Conservation (phyloP, 2,888 invertebrate genomes). For the Drosophila macrospina region DNA sequence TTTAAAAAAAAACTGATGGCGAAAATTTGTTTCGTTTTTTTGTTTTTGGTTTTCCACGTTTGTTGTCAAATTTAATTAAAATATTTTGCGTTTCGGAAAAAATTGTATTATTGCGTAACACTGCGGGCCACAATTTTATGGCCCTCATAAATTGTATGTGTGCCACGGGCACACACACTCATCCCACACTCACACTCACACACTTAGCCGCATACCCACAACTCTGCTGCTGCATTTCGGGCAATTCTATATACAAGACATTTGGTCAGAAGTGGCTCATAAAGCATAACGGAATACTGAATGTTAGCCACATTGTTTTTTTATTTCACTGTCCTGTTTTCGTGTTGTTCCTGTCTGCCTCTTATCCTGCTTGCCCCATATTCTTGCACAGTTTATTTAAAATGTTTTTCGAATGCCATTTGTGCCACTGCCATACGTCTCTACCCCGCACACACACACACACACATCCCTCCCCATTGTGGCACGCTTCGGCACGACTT, state of each 20-base stretch:
- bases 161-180: slow-evolving; percentile 10
- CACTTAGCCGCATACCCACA: not conserved
- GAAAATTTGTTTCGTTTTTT: slow-evolving; percentile 41
- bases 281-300: slow-evolving; percentile 51
- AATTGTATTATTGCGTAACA: slow-evolving; percentile 52
- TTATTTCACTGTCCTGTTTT: not conserved
- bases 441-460: no score
- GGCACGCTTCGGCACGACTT: slow-evolving; percentile 1
- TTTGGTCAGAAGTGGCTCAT: slow-evolving; percentile 59
- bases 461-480: no score
- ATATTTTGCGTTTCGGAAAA: slow-evolving; percentile 51
- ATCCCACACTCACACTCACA: no score
- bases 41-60: slow-evolving; percentile 19
- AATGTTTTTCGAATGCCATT: slow-evolving; percentile 50
- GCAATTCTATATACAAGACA: slow-evolving; percentile 48
- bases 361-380: not conserved
- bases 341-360: slow-evolving; percentile 7
- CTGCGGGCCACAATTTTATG: slow-evolving; percentile 59
- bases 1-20: slow-evolving; percentile 35
- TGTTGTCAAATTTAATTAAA: slow-evolving; percentile 67
- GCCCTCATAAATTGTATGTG: slow-evolving; percentile 44
- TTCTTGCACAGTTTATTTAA: slow-evolving; percentile 60
- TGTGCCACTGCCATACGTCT: not conserved
- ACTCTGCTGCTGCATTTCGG: slow-evolving; percentile 41
- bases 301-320: slow-evolving; percentile 36